Evolutionary conservation across 2,888 invertebrate species (phyloP).

Genomic region (Sinelater perroti): DNA sequence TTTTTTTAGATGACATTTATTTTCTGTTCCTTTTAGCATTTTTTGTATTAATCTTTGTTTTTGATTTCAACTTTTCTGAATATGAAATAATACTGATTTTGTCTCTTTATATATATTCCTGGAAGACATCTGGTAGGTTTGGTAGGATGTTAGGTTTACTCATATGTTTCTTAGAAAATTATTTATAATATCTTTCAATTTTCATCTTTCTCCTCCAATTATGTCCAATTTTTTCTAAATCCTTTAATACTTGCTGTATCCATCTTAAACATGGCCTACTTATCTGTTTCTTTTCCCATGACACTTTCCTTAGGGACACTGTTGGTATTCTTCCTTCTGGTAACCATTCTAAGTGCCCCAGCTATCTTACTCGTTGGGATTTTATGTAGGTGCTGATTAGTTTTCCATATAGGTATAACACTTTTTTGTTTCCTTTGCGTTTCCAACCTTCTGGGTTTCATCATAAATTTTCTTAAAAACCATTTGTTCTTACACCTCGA

Average conservation of each 20-base stretch:
- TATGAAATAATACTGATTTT: too few species aligned
- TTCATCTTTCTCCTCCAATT: not conserved
- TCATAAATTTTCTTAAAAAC: not conserved
- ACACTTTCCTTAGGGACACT: not conserved
- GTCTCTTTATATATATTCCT: too few species aligned
- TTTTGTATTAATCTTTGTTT: too few species aligned
- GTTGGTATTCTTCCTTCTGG: not conserved
- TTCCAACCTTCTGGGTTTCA: not conserved
- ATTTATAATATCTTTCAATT: slow-evolving; percentile 6
- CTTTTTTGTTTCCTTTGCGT: not conserved
- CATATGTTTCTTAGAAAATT: too few species aligned
- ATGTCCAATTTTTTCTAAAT: not conserved
- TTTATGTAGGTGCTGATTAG: slow-evolving; percentile 1
- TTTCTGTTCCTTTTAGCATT: too few species aligned
- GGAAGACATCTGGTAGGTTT: too few species aligned
- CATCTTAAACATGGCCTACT: not conserved
- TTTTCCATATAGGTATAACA: not conserved
- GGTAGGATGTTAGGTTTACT: too few species aligned
- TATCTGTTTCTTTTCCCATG: slow-evolving; percentile 2
- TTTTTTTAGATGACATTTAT: too few species aligned
- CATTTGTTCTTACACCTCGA: not conserved
- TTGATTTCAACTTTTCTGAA: too few species aligned
- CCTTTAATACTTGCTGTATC: not conserved
- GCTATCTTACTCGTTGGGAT: not conserved
- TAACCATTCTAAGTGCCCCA: not conserved